Evolutionary conservation across 2,888 invertebrate species (phyloP), one percentile per base, ranked within the genome.

Genomic region (Seira ritae): DNA sequence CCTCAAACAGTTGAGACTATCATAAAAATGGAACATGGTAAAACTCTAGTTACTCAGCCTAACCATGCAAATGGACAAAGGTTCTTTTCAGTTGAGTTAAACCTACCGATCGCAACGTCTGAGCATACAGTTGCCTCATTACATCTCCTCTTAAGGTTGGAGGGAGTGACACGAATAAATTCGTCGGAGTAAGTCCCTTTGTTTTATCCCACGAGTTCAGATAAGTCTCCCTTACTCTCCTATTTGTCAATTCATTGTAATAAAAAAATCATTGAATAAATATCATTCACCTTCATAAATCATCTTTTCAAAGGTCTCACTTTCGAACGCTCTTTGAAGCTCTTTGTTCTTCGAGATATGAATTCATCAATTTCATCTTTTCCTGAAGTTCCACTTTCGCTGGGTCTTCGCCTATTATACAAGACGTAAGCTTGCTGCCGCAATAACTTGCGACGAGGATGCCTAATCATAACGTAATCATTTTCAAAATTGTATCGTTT

Each of bases 151-250:
- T 88, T 1, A 89, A 71, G 1, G 85, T 82, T n/a, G 89, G 88
- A 62, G 86, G 86, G 15, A 89, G 69, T 0, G 88, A 84, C 4
- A 71, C 24, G 50, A 89, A 89, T 10, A 89, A 74, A 23, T 79
- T 72, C 2, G 73, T 67, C 1, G 85, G 81, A 20, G 74, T 69
- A 42, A 87, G 84, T 0, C 87, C 88, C 8, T 75, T 76, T 0
- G 86, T 87, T 62, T 87, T 86, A 31, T 89, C 86, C 89, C 89
- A 89, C 2, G 71, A 80, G 31, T 84, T 86, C 10, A 86, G 82
- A 62, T 85, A 89, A 23, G 81, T 65, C 23, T 88, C 88, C 20
- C 77, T 70, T 0, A 88, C 88, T 4, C 89, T 70, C 65, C 87
- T 88, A 55, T 1, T n/a, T n/a, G n/a, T n/a, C n/a, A n/a, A n/a